Conservation (phyloP, 64 coral and sea anemone species). For the Porites lutea region DNA sequence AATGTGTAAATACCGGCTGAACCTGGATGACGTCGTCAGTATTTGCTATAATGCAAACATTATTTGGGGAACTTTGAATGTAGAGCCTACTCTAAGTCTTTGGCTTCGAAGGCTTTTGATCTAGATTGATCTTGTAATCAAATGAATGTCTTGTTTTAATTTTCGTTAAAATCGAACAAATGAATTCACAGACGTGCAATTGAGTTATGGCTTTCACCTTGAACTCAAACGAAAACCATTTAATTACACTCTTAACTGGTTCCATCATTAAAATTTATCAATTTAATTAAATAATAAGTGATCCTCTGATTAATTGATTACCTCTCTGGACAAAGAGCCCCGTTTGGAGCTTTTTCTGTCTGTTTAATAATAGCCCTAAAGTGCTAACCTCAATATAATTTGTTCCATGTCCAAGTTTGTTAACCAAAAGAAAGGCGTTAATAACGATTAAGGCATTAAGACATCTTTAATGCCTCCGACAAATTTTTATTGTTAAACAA, state of each 20-base stretch:
- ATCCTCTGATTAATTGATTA: not conserved
- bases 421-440: slow-evolving; percentile 28
- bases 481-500: not conserved
- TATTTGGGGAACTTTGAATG: not conserved
- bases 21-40: not conserved
- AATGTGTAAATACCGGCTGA: not conserved
- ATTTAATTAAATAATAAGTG: not conserved
- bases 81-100: no score
- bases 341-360: not conserved
- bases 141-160: not conserved
- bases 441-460: slow-evolving; percentile 3
- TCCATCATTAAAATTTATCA: slow-evolving; percentile 7
- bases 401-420: not conserved
- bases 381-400: slow-evolving; percentile 9
- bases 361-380: not conserved
- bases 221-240: not conserved
- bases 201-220: not conserved
- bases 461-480: slow-evolving; percentile 2
- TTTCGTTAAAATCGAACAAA: not conserved
- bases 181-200: not conserved
- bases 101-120: no score
- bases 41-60: not conserved
- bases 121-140: not conserved
- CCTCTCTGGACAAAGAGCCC: not conserved
- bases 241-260: not conserved